These are phyloP conservation scores for Micrastur ruficollis DNA, from an alignment of 2,797 vertebrate genomes.

Conservation along the genomic window DNA sequence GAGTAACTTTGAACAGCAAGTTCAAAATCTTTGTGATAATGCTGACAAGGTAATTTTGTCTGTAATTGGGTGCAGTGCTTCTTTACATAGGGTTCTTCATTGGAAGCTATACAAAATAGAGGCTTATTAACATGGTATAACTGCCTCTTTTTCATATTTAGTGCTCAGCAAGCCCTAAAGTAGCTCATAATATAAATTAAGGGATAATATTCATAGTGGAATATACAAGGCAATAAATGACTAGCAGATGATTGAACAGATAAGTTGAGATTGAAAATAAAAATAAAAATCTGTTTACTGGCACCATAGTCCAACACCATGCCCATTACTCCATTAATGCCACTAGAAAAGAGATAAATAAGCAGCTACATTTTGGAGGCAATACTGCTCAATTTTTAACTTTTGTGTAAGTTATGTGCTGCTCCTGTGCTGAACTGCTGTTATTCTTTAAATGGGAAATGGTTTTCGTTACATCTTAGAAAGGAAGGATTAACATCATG, in stretches of 20 bases:
- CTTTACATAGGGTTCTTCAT: not conserved
- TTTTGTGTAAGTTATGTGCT: not conserved
- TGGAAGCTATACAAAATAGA: not conserved
- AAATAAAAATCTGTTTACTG: not conserved
- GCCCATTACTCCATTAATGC: not conserved
- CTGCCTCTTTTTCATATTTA: not conserved
- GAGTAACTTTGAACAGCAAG: not conserved
- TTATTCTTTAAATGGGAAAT: not conserved
- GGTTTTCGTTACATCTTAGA: not conserved
- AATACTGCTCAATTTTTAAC: not conserved
- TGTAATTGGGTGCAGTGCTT: not conserved
- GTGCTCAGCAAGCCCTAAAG: not conserved
- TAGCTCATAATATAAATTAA: slow-evolving; percentile 27
- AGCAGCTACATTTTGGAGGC: not conserved
- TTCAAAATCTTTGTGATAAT: not conserved
- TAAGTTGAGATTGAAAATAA: not conserved
- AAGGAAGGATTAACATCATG: not conserved
- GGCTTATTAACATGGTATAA: not conserved
- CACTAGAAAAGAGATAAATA: not conserved
- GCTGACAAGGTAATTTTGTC: not conserved
- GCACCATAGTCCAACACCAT: not conserved
- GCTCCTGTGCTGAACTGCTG: not conserved
- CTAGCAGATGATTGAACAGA: not conserved
- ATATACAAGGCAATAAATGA: slow-evolving; percentile 1
- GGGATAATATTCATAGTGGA: not conserved